Base-by-base conservation (phyloP, 2,888 invertebrate genomes). In the Myathropa florea region DNA sequence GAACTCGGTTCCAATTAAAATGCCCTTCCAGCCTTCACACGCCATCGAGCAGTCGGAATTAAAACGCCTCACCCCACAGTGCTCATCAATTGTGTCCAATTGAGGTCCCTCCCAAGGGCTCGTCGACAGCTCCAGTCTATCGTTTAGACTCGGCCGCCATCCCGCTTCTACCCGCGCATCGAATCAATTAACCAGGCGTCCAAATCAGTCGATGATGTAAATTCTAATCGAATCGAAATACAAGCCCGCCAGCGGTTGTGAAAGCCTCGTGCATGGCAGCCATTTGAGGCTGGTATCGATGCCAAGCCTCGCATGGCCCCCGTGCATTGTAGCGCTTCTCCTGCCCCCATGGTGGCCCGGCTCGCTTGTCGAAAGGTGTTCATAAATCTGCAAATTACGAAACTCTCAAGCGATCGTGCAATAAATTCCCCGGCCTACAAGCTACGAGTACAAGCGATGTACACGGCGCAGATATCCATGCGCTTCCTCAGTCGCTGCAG, bases 301-400 rank as follows among this genome's bases (percentile, higher is more conserved):
- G 71, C 61, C 83, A 68, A 78, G 71, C 78, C 78, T 71, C 33
- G 39, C n/a, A n/a, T n/a, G n/a, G n/a, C 10, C 28, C 28, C 28
- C 28, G 28, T 28, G 28, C 28, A 28, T 7, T 28, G 53, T 53
- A 23, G 53, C 70, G 46, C 72, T 55, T 55, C 61, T 55, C n/a
- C 39, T 9, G 53, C 9, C 55, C 33, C 36, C 30, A 65, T 59
- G 12, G 30, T 26, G 57, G 33, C n/a, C 53, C 57, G 60, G 67
- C 57, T 70, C 7, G 6, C 0, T 79, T 79, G 83, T 75, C 75
- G 75, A 59, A 75, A 75, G 70, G 46, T 78, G 73, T 60, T 78
- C 83, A 78, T 68, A 73, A 73, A 83, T 83, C 63, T 71, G 61
- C 28, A 30, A 84, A 28, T 79, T 80, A 71, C 80, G 75, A 76